Evolutionary conservation across 2,113 vertebrate genomes (phyloP), one percentile per base, ranked within the genome.

Genomic region (Petrocephalus microphthalmus): DNA sequence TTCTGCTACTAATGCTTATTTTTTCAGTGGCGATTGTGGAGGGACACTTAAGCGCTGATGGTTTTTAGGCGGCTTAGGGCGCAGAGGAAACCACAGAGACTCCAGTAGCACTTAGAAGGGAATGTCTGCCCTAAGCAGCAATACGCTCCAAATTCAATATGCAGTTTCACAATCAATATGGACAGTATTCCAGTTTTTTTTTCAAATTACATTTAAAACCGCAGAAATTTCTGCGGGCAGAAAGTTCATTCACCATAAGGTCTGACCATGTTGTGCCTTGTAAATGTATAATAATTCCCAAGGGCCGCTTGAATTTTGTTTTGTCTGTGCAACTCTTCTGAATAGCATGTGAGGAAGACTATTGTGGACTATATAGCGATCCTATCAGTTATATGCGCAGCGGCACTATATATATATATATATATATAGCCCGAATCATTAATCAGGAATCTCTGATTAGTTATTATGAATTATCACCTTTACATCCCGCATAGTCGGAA

Each of bases 121-220:
- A 67, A 86, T 8, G 88, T 17, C 74, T 88, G 60, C 87, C 53
- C 84, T n/a, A 53, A 85, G 87, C 53, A 83, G 89, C 85, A 74
- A 88, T 84, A 85, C 84, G 87, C 84, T 91, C 90, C 60, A 67
- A 92, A 91, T 93, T 93, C 91, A 93, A 93, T 90, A 92, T 90
- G 90, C 90, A 49, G 82, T 91, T 90, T 91, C 87, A 53, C 60
- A 88, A 89, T 90, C 57, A 86, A 89, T 60, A 17, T 57, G 87
- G 89, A 89, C 83, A 84, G 60, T 22, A 86, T 67, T n/a, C n/a
- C n/a, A n/a, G 25, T 67, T 29, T 67, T 25, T 67, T 90, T 86
- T 91, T 90, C 74, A 88, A 42, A 89, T 74, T 90, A 87, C 89
- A 92, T 91, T 91, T 91, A 78, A 87, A 90, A 92, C 92, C 92